phyloP scores from a whole-genome alignment of 2,797 vertebrate species.

The Thripadectes ignobilis region DNA sequence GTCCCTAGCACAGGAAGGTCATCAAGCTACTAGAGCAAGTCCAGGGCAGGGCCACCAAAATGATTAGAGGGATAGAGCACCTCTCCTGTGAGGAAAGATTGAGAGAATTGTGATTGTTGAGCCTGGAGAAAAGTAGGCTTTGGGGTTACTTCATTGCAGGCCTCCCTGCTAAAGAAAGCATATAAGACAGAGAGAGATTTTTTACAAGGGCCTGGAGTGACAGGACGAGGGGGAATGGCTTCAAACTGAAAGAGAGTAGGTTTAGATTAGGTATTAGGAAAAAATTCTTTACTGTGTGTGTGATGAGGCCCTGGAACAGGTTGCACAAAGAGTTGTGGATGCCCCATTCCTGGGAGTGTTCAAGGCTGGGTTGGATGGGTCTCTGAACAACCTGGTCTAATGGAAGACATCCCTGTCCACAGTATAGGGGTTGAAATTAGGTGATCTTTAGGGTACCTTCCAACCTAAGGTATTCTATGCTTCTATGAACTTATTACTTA shows the following conservation, averaged over 20 bases:
- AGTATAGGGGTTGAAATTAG: neutral
- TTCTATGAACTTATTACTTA: neutral
- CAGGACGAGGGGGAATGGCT: neutral
- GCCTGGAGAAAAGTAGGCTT: neutral
- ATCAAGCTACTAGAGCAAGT: neutral
- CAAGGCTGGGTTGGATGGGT: neutral
- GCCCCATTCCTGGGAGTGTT: neutral
- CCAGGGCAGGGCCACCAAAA: accelerated
- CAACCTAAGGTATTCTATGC: accelerated
- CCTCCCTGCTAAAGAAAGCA: neutral
- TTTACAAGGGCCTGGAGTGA: neutral
- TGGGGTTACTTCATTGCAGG: neutral
- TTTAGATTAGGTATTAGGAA: neutral
- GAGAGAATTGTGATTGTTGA: neutral
- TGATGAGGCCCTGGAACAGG: neutral
- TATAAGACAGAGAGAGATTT: neutral
- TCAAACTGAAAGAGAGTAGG: neutral
- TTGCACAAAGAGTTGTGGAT: accelerated
- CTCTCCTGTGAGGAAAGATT: neutral
- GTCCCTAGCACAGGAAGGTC: neutral
- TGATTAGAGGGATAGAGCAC: neutral
- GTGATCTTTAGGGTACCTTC: neutral
- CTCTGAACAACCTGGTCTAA: neutral
- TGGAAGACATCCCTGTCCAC: neutral
- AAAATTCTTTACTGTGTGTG: neutral